These are phyloP conservation scores for Upupa epops DNA, from an alignment of 2,113 vertebrate genomes.

Conservation along the genomic window DNA sequence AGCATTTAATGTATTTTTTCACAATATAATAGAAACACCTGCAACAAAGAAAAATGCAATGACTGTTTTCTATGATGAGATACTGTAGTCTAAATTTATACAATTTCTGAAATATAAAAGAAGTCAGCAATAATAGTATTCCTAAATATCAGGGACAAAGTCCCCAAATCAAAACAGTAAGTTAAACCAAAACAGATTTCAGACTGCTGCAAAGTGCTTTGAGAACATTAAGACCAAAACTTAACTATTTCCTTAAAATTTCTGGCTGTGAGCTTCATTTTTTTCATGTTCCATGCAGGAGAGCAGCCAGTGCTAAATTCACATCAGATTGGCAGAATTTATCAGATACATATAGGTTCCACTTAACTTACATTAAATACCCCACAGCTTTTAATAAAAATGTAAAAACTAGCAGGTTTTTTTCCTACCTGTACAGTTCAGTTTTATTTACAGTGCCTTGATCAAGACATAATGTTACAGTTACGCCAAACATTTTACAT, in stretches of 20 bases:
- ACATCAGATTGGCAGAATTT: neutral
- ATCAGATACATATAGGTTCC: neutral
- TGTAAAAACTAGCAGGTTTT: neutral
- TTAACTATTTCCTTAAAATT: neutral
- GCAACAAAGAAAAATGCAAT: neutral
- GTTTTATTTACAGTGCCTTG: slow-evolving; percentile 35
- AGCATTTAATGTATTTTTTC: neutral
- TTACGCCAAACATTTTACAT: neutral
- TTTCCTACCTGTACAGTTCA: slow-evolving; percentile 7
- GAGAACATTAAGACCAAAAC: neutral
- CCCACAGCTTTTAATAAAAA: neutral
- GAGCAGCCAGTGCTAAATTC: neutral
- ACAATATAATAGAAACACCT: neutral
- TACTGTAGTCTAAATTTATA: neutral
- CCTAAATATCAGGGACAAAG: slow-evolving; percentile 8
- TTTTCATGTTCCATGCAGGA: neutral
- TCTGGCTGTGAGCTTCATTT: neutral
- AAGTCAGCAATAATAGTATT: neutral
- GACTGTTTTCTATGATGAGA: neutral
- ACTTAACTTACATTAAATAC: neutral
- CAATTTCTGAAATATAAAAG: neutral
- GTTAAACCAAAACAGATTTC: neutral
- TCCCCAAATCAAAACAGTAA: neutral
- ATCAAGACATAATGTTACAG: neutral
- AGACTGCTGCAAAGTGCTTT: neutral